Evolutionary conservation across 2,797 vertebrate genomes (phyloP), one percentile per base, ranked within the genome.

Genomic region (Neosilurus mollespiculum): DNA sequence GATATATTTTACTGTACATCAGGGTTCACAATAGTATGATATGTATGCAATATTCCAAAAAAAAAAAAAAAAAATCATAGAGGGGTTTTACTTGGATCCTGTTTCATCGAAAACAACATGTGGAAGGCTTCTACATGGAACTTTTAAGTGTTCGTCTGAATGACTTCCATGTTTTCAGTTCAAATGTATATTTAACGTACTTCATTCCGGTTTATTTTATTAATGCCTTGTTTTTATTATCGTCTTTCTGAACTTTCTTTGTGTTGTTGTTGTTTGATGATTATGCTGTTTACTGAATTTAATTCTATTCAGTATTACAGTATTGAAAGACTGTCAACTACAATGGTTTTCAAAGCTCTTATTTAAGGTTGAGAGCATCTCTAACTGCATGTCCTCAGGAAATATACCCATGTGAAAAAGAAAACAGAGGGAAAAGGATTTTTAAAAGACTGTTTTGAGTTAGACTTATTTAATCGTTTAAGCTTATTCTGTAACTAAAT

Each of bases 1-100:
- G 65, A 58, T 66, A 49, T 70, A 11, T 70, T 83, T 93, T 85
- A 96, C 16, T n/a, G 12, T 30, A 12, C 16, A 58, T 22, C 22
- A 51, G 2, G 24, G 26, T 15, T 51, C 43, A n/a, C 0, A 53
- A 43, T 22, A 26, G 30, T 2, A 64, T 65, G 34, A 69, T 20
- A 10, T 37, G 34, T 67, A 37, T 67, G 16, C 16, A 67, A 10
- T 67, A 43, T 67, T 67, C 4, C 1, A 22, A 67, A 22, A 67
- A 37, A 53, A 67, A 20, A 37, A 53, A 43, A 43, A 43, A 67
- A 22, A 67, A 37, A 53, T 24, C 0, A 1, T 24, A 7, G n/a
- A 24, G 10, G 12, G 22, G 43, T 51, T 53, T 4, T 24, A n/a
- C 6, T 22, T 26, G 72, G 53, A 56, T 20, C 53, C 3, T 26